Percentiles rank a stretch among this genome's conserved stretches.
phyloP scores from a whole-genome alignment of 2,797 vertebrate species.

The Crenichthys baileyi region DNA sequence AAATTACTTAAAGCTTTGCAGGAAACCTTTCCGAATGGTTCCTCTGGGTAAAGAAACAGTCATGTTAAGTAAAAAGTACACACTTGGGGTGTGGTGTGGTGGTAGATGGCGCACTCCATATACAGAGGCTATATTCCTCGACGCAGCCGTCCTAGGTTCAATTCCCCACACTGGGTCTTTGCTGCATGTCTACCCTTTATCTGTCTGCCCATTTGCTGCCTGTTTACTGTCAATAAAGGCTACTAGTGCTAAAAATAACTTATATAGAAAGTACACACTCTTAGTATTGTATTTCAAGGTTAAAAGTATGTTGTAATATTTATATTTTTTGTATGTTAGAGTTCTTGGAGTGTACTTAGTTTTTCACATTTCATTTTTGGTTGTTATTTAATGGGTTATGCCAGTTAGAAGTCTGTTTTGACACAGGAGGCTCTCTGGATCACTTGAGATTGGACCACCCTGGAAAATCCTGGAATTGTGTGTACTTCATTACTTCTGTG shows the following conservation, averaged over 20 bases:
- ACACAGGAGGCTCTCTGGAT: background rate
- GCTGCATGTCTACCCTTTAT: too few species aligned
- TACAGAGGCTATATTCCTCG: too few species aligned
- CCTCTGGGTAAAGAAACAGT: background rate
- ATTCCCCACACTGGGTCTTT: too few species aligned
- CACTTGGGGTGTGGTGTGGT: too few species aligned
- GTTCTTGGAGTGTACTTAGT: background rate
- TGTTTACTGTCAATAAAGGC: too few species aligned
- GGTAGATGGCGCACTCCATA: too few species aligned
- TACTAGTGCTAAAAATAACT: too few species aligned
- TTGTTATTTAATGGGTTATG: background rate
- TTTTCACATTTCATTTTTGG: background rate
- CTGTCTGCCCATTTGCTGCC: too few species aligned
- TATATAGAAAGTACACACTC: background rate
- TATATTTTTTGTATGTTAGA: background rate
- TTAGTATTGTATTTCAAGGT: background rate
- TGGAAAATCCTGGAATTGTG: background rate
- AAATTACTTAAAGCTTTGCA: background rate
- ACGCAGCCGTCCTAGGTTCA: too few species aligned
- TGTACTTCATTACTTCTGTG: background rate
- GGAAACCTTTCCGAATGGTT: too few species aligned
- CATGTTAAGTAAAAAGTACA: too few species aligned
- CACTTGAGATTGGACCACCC: background rate
- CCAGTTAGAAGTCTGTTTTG: background rate
- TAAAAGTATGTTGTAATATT: background rate